Conservation (phyloP, 2,797 vertebrate species). For the Margarornis squamiger region DNA sequence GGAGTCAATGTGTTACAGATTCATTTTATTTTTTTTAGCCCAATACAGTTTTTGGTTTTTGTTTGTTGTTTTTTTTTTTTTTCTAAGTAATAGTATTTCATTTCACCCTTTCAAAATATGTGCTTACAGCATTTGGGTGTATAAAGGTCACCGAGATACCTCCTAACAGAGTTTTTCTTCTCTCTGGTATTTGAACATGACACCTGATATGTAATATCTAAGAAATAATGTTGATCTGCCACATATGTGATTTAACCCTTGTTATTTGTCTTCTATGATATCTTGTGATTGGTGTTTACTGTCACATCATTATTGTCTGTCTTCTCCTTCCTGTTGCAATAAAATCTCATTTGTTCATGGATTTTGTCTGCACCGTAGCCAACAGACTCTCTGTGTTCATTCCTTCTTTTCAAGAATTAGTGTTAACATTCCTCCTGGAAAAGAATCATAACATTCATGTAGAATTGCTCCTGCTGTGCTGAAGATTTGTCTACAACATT, state of each 20-base stretch:
- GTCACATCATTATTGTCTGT: background rate
- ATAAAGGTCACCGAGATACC: background rate
- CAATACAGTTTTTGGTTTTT: no score
- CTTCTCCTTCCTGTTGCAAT: background rate
- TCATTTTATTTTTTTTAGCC: background rate
- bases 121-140: background rate
- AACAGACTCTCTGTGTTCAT: background rate
- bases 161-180: background rate
- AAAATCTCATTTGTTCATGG: background rate
- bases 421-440: conserved; percentile 17
- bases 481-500: conserved; percentile 15
- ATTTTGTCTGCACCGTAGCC: background rate
- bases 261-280: background rate
- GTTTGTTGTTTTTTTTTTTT: background rate
- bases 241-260: background rate
- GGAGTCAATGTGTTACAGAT: background rate
- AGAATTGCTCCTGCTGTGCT: conserved; percentile 35
- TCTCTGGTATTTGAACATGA: background rate
- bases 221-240: background rate
- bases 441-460: background rate
- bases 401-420: background rate
- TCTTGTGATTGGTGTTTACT: background rate
- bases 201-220: background rate
- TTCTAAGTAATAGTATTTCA: background rate
- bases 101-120: background rate